Evolutionary conservation across 1,140 invertebrate species (phyloP).

Genomic region (Hermetia illucens): DNA sequence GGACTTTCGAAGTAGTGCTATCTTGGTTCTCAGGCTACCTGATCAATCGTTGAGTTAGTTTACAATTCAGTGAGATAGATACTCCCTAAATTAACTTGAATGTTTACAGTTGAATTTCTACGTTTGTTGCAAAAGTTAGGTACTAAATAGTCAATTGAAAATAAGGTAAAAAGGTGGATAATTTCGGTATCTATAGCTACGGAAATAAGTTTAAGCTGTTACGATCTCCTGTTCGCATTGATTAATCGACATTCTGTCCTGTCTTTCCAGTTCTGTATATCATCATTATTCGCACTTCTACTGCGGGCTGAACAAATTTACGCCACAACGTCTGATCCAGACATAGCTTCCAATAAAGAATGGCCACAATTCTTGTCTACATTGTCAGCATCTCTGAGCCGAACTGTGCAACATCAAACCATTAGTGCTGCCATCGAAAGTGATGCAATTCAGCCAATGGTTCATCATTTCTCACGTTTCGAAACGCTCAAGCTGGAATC

Average conservation of each 20-base stretch:
- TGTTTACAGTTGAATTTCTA: too few relatives aligned
- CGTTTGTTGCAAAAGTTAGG: too few relatives aligned
- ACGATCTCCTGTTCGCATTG: slow-evolving; percentile 1
- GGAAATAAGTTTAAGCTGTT: neutral
- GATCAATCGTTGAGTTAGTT: too few relatives aligned
- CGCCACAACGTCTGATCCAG: slow-evolving; percentile 10
- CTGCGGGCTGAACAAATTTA: slow-evolving; percentile 22
- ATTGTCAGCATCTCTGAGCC: slow-evolving; percentile 22
- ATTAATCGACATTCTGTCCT: neutral
- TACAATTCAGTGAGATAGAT: too few relatives aligned
- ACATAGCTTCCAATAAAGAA: slow-evolving; percentile 13
- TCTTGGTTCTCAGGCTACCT: too few relatives aligned
- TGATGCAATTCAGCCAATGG: slow-evolving; percentile 26
- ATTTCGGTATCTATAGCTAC: neutral
- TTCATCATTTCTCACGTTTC: slow-evolving; percentile 27
- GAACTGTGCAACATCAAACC: slow-evolving; percentile 26
- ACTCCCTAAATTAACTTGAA: too few relatives aligned
- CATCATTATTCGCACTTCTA: slow-evolving; percentile 24
- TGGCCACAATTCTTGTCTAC: slow-evolving; percentile 25
- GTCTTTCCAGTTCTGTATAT: slow-evolving; percentile 24
- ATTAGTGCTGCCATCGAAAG: slow-evolving; percentile 27
- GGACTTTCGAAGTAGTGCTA: too few relatives aligned
- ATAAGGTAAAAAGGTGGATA: neutral
- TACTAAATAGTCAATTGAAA: too few relatives aligned
- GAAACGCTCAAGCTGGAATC: slow-evolving; percentile 26